Base-by-base conservation (phyloP, 1,140 invertebrate species). In the Drosophila malerkotliana region DNA sequence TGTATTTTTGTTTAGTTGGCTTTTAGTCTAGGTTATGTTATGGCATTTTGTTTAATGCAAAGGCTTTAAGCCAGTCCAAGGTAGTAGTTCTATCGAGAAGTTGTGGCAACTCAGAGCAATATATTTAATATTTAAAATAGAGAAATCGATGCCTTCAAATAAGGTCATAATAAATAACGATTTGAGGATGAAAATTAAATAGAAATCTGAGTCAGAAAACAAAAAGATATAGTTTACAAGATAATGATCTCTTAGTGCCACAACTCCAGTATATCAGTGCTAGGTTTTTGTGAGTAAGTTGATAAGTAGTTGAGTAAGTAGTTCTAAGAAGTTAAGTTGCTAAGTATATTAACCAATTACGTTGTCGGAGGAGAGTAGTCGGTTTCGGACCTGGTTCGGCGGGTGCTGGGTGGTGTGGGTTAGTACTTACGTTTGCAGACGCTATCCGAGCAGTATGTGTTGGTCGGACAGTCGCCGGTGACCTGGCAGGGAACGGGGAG, bases 371-470 rank as follows among this genome's bases (percentile, higher is more conserved):
- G 41, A 37, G 34, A 15, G 52, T 77, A 72, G 79, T 88, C 74
- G 64, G 63, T 59, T 49, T 56, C 34, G 53, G 45, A 37, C 53
- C 18, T 21, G 44, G 44, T 47, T 47, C 47, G 58, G 5, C 47
- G 58, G 5, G 67, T 67, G 67, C 48, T 61, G 57, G 52, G 37
- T 48, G 47, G 21, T 18, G 41, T 44, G 54, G 63, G 89, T 91
- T 87, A 90, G 80, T 92, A 91, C 94, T 94, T 93, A 97, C 96
- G 95, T 94, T 95, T 95, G 90, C 97, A 98, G 55, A 95, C 92
- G 73, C 94, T 94, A 83, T 95, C 95, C 85, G 97, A 96, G 88
- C 97, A 98, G 82, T 97, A 97, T 21, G 95, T 95, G 82, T 96
- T 96, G 53, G 93, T 89, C 34, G 94, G 93, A 92, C 97, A 98